Evolutionary conservation across 2,888 invertebrate species (phyloP), one percentile per base, ranked within the genome.

Genomic region (Octonoba sinensis): DNA sequence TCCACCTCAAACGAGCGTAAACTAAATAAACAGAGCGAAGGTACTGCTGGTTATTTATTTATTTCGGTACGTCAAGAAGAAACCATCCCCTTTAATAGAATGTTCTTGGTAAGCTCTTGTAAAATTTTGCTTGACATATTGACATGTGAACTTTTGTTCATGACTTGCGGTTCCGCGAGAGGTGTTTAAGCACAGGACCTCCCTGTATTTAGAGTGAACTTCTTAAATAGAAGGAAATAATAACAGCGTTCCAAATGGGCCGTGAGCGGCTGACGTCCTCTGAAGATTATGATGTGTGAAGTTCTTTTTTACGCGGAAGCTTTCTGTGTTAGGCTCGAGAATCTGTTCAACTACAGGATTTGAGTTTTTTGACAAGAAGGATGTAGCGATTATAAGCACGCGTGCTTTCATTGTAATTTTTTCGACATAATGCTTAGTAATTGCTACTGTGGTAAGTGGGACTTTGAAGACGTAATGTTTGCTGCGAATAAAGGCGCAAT

Each of bases 41-140:
- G 66, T 59, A 59, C 67, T 62, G 20, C 22, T 67, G 59, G 56
- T 71, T 79, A 73, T 69, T 69, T 69, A 56, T 79, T 79, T 79
- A 70, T 72, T 60, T 54, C 79, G 44, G 46, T 57, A 18, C 3
- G 22, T 64, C 57, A 16, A 24, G 46, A 18, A 11, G 46, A 24
- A 24, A 69, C 54, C 54, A 56, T 54, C 69, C n/a, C 57, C 47
- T 47, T 27, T 20, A 66, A 66, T 22, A 36, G 49, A 70, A 18
- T 49, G 56, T 16, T 18, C 20, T 49, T 22, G 56, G 66, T 73
- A 47, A 67, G 72, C 60, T 60, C 71, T 65, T 69, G 27, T 44
- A 49, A 67, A 76, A 76, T 67, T 60, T 76, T 62, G 56, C 60
- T 57, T 79, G 79, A 79, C 79, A 79, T 72, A 72, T 79, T 79